Base-by-base conservation (phyloP, 2,888 invertebrate genomes). In the Proisotoma minuta region DNA sequence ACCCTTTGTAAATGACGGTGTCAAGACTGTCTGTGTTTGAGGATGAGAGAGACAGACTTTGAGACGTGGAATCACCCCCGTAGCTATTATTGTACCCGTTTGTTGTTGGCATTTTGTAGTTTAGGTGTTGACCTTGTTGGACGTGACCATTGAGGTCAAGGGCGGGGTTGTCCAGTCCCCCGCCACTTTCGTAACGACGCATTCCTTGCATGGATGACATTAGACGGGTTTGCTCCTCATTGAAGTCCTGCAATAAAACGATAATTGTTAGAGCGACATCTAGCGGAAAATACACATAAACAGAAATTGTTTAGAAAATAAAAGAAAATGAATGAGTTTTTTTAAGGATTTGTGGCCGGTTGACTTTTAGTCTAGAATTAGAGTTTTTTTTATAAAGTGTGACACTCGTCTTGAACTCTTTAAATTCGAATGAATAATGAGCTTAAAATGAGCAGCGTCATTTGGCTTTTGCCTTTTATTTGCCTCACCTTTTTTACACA, bases 1-100 rank as follows among this genome's bases (percentile, higher is more conserved):
- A 73, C 72, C 71, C 70, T 67, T 71, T 71, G 59, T 70, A 73
- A 56, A 73, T 73, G 60, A 73, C 71, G 51, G 72, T 73, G 60
- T 73, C 72, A 34, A 73, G 56, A 49, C 72, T 73, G 51, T 73
- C 72, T 22, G 72, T 64, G 48, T 69, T 73, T 2, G 72, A 73
- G 15, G 68, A 68, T 23, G 72, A 73, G 51, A 73, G 63, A 39
- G 71, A 71, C 27, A 68, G 63, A 53, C 69, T 69, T 56, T 73
- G 70, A 27, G 70, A 71, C 22, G 66, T 60, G 51, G 69, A 68
- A 15, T 66, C 65, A 57, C 66, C 68, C 20, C 66, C 59, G 29
- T 60, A 72, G 39, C n/a, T n/a, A n/a, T n/a, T n/a, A n/a, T 8
- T 61, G 60, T 70, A 71, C 2, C 68, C 68, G 18, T 24, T 52